A percentile compares a stretch with the other conserved stretches of the same genome.
These are phyloP conservation scores for Diaperis boleti DNA, from an alignment of 2,888 invertebrate species.

Conservation along the genomic window DNA sequence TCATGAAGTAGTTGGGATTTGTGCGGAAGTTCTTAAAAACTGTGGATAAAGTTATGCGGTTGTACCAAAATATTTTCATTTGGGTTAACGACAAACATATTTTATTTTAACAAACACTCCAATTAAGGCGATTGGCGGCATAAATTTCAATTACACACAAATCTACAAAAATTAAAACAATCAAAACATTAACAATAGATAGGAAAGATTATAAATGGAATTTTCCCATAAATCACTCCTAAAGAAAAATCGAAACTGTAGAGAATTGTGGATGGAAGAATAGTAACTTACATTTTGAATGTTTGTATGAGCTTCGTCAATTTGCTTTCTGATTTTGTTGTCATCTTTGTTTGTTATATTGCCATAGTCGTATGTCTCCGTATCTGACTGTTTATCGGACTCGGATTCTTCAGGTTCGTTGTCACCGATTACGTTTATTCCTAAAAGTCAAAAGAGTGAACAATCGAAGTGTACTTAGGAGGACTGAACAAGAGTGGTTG, in stretches of 20 bases:
- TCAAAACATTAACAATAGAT: slow-evolving; percentile 39
- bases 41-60: slow-evolving; percentile 38
- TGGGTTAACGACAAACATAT: slow-evolving; percentile 24
- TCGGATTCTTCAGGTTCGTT: slow-evolving; percentile 54
- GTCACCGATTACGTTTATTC: slow-evolving; percentile 49
- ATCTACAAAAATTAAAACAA: slow-evolving; percentile 47
- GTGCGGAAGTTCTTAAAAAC: slow-evolving; percentile 57
- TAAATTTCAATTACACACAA: slow-evolving; percentile 44
- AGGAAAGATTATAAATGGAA: slow-evolving; percentile 44
- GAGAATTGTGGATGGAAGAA: not conserved
- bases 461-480: not conserved
- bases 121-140: slow-evolving; percentile 36
- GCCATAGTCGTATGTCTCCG: slow-evolving; percentile 65
- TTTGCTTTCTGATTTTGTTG: slow-evolving; percentile 65
- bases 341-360: slow-evolving; percentile 72
- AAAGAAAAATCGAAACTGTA: slow-evolving; percentile 18
- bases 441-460: slow-evolving; percentile 38
- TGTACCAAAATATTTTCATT: slow-evolving; percentile 44
- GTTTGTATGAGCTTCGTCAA: slow-evolving; percentile 62
- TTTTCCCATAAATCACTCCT: slow-evolving; percentile 49
- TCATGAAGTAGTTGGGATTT: slow-evolving; percentile 47
- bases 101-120: slow-evolving; percentile 50
- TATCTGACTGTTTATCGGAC: slow-evolving; percentile 55
- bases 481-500: slow-evolving; percentile 25
- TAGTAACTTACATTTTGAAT: slow-evolving; percentile 58